Percentiles rank a stretch among this genome's conserved stretches.
Conservation (phyloP, 1,140 invertebrate species). For the Musca vetustissima region DNA sequence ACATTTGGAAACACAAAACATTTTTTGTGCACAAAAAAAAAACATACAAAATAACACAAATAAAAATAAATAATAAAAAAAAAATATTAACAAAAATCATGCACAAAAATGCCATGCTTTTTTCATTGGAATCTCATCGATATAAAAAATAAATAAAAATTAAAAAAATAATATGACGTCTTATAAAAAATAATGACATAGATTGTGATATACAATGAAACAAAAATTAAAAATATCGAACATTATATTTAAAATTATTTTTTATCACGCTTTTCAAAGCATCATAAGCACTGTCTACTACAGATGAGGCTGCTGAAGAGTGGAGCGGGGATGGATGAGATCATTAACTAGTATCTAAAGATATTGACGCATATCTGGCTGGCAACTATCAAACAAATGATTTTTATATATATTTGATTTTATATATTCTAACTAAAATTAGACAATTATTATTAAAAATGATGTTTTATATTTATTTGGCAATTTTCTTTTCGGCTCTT, state of each 20-base stretch:
- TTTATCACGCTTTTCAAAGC: not conserved
- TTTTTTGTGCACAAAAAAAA: not conserved
- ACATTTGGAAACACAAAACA: conserved; percentile 1
- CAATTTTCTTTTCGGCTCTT: too few species aligned
- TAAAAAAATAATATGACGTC: too few species aligned
- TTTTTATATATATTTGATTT: too few species aligned
- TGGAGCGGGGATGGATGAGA: too few species aligned
- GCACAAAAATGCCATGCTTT: conserved; percentile 56
- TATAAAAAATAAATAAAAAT: not conserved
- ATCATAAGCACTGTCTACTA: not conserved
- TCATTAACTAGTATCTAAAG: too few species aligned
- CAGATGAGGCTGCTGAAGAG: not conserved
- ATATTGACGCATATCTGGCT: too few species aligned
- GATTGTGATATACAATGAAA: not conserved
- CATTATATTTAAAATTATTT: not conserved
- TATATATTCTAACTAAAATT: too few species aligned
- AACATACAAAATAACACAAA: conserved; percentile 23
- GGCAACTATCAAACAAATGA: too few species aligned
- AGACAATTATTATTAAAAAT: too few species aligned
- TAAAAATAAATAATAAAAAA: conserved; percentile 25
- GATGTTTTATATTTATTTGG: too few species aligned
- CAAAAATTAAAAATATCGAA: not conserved
- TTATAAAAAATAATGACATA: too few species aligned
- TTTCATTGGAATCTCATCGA: conserved; percentile 1
- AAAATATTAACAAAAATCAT: conserved; percentile 38